These are phyloP conservation scores for Etheostoma nigrum DNA, from an alignment of 2,797 vertebrate genomes.

Conservation along the genomic window DNA sequence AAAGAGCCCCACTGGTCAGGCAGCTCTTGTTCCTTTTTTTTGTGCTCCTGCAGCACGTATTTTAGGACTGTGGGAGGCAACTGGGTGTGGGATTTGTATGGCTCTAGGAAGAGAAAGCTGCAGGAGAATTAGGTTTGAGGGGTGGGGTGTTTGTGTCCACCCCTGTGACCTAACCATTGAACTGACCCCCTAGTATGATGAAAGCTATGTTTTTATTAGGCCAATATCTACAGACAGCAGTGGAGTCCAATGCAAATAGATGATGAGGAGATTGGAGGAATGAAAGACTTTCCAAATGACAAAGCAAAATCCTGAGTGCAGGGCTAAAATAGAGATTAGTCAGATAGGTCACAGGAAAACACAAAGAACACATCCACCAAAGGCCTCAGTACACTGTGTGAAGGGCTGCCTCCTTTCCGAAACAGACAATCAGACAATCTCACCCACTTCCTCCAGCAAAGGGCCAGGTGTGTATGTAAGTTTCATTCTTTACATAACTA, in stretches of 20 bases:
- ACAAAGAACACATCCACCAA: conserved; percentile 11
- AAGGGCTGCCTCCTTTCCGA: background rate
- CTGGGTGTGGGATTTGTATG: conserved; percentile 49
- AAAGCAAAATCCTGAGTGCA: conserved; percentile 53
- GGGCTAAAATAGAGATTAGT: conserved; percentile 40
- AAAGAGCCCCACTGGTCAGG: conserved; percentile 57
- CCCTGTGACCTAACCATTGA: conserved; percentile 61
- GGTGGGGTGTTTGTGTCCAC: conserved; percentile 65
- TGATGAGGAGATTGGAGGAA: conserved; percentile 50
- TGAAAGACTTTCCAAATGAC: conserved; percentile 47
- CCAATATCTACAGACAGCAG: conserved; percentile 59
- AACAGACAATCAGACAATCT: conserved; percentile 4
- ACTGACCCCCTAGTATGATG: conserved; percentile 61
- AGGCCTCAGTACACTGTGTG: background rate
- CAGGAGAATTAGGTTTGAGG: conserved; percentile 48
- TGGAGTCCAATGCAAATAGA: conserved; percentile 67
- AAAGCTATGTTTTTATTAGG: conserved; percentile 68
- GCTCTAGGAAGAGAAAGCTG: conserved; percentile 48
- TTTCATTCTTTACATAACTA: background rate
- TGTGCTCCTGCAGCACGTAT: conserved; percentile 38
- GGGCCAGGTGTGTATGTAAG: background rate
- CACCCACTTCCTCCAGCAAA: background rate
- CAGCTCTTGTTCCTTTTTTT: conserved; percentile 49
- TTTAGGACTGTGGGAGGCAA: conserved; percentile 47
- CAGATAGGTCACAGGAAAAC: conserved; percentile 42